phyloP scores from a whole-genome alignment of 1,140 invertebrate genomes.

The Phthorimaea operculella region DNA sequence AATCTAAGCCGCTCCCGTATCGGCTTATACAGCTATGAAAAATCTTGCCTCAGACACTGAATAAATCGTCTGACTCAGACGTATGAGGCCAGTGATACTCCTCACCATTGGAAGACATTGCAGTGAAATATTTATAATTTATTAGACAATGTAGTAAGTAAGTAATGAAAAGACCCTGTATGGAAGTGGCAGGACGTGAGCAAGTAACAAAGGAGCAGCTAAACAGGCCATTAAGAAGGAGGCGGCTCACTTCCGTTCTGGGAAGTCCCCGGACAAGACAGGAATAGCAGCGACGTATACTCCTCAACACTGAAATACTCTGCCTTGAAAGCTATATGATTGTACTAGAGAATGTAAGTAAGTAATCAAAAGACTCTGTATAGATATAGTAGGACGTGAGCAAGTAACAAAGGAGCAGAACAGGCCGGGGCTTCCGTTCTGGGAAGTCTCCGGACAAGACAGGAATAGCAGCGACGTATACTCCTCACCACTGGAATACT shows the following conservation, averaged over 20 bases:
- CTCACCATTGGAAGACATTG: conserved; percentile 10
- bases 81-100: too few species aligned
- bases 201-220: conserved; percentile 60
- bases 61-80: too few species aligned
- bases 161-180: too few species aligned
- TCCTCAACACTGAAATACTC: too few species aligned
- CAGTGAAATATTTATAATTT: too few species aligned
- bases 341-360: too few species aligned
- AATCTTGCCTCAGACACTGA: too few species aligned
- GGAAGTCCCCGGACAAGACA: conserved; percentile 55
- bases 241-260: conserved; percentile 56
- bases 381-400: conserved; percentile 54
- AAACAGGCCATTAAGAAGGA: conserved; percentile 65
- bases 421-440: conserved; percentile 60
- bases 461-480: conserved; percentile 58
- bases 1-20: too few species aligned
- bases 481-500: conserved; percentile 23
- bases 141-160: too few species aligned
- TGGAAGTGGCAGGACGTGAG: conserved; percentile 44
- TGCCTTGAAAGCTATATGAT: too few species aligned
- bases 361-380: too few species aligned
- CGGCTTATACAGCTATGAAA: too few species aligned
- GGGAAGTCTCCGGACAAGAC: conserved; percentile 54
- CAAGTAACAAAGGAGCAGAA: conserved; percentile 61
- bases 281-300: conserved; percentile 44